Base-by-base conservation (phyloP, 2,113 vertebrate species). In the Apeltes quadracus region DNA sequence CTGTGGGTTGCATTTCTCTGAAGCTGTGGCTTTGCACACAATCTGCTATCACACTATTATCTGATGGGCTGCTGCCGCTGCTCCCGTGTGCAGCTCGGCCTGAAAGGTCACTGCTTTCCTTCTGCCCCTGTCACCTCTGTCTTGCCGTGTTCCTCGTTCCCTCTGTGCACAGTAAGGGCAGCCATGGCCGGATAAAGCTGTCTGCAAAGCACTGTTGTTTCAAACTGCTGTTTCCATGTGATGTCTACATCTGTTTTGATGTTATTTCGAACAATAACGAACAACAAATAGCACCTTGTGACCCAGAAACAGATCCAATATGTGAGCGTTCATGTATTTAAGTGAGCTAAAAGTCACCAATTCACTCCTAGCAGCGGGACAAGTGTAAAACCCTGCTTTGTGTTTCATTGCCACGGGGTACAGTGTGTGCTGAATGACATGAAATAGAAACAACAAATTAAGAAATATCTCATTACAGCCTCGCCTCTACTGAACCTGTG, bases 121-220 rank as follows among this genome's bases (percentile, higher is more conserved):
- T 70, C 72, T 59, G n/a, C n/a, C n/a, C 44, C 10, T 48, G 56
- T 50, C 50, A 59, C 25, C 25, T 74, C 16, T 57, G 55, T 54
- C 61, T 72, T 61, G 63, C n/a, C 64, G n/a, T 73, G 64, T 72
- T 61, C 48, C 66, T 66, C 69, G 46, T 44, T 13, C 27, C 46
- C 53, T 54, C 15, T 32, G 75, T 78, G 80, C 54, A 56, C 65
- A 76, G 73, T 50, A 69, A 20, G 39, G 46, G 48, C 75, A 88
- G 85, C 85, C 84, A 87, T 81, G 66, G 46, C 83, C 66, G 87
- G 89, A 90, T 80, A 53, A 76, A 38, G 66, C 67, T 63, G 63
- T 55, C 67, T 23, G 61, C 83, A 67, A 89, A 85, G 82, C 66
- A 66, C 56, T 63, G 75, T 68, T 85, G n/a, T 80, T 82, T 81